Conservation (phyloP, 2,797 vertebrate species). For the Mormyrus proboscirostris region DNA sequence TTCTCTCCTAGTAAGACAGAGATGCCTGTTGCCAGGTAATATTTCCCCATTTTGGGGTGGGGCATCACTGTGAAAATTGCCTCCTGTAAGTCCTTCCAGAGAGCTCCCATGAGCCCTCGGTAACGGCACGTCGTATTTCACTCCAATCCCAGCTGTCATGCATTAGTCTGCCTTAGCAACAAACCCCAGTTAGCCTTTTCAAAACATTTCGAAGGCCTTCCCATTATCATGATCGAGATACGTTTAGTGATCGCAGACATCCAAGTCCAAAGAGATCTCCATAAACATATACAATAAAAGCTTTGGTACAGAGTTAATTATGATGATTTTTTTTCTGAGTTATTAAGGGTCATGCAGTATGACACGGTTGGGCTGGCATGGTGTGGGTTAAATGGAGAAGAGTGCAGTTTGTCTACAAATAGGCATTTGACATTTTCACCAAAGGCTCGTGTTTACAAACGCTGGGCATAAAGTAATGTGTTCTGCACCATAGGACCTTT, state of each 20-base stretch:
- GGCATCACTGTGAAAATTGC: background rate
- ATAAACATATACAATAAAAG: background rate
- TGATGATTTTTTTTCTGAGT: background rate
- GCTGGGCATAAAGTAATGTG: background rate
- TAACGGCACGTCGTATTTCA: background rate
- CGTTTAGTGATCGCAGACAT: background rate
- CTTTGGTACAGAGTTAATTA: background rate
- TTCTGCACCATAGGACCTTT: background rate
- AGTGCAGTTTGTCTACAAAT: background rate
- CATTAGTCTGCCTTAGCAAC: background rate
- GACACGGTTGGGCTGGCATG: background rate
- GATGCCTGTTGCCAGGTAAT: background rate
- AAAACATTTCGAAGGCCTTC: background rate
- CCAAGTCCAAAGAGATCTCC: background rate
- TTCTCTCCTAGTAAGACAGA: conserved; percentile 36
- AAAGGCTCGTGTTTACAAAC: background rate
- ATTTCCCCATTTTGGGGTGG: background rate
- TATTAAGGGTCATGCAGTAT: background rate
- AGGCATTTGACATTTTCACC: background rate
- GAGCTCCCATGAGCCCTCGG: background rate
- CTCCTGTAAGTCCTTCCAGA: background rate
- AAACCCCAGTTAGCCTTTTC: background rate
- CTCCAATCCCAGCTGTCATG: background rate
- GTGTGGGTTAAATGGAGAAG: background rate
- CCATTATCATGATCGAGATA: background rate